Percentiles rank a stretch among this genome's conserved stretches.
Conservation (phyloP, 2,113 vertebrate genomes). For the Peromyscus californicus region DNA sequence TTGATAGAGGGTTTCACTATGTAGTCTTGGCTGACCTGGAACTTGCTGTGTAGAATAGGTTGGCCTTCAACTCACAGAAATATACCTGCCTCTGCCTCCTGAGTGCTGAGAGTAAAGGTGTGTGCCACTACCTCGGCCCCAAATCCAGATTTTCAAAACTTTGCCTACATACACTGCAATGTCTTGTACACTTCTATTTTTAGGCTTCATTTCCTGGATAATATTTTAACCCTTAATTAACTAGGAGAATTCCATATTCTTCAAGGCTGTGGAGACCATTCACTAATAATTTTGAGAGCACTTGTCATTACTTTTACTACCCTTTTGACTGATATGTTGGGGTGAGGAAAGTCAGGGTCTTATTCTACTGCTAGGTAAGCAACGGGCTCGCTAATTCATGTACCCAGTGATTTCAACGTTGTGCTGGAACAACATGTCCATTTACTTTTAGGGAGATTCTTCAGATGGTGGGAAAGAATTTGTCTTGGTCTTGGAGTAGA, state of each 20-base stretch:
- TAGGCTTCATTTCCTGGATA: not conserved
- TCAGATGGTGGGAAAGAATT: slow-evolving; percentile 27
- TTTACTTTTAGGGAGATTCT: slow-evolving; percentile 12
- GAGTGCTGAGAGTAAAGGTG: not conserved
- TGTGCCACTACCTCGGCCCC: too few relatives aligned
- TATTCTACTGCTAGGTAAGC: not conserved
- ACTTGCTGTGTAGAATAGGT: not conserved
- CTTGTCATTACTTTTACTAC: not conserved
- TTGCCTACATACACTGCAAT: not conserved
- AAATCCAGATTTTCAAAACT: not conserved
- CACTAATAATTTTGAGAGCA: not conserved
- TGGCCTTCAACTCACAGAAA: not conserved
- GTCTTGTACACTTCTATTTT: not conserved
- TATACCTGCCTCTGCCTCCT: not conserved
- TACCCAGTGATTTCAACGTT: not conserved
- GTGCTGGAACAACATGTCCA: not conserved
- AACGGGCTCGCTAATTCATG: not conserved
- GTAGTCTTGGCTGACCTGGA: not conserved
- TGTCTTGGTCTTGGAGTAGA: not conserved
- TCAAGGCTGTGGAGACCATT: not conserved
- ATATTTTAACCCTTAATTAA: not conserved
- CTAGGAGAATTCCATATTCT: not conserved
- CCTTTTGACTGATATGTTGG: not conserved
- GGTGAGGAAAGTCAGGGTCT: not conserved
- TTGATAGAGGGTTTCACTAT: not conserved